Percentiles rank a stretch among this genome's conserved stretches.
phyloP scores from a whole-genome alignment of 2,113 vertebrate genomes.

The Hemibagrus wyckioides region DNA sequence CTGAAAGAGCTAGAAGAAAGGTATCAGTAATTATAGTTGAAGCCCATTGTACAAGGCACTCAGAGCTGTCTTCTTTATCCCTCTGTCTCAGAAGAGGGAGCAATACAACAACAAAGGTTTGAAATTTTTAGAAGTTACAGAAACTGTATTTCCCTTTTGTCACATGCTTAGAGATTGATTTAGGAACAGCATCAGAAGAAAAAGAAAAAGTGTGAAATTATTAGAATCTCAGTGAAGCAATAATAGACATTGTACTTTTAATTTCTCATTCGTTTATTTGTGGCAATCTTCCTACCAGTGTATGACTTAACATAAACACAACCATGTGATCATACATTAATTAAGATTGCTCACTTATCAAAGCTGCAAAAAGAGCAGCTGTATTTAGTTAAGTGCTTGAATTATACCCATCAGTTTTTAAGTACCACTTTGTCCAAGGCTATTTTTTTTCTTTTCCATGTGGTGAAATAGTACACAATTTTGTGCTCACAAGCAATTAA shows the following conservation, averaged over 20 bases:
- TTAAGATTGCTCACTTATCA: background rate
- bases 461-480: background rate
- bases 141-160: background rate
- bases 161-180: background rate
- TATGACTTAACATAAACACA: background rate
- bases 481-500: background rate
- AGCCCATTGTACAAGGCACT: conserved; percentile 20
- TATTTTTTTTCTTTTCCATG: background rate
- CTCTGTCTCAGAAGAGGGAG: background rate
- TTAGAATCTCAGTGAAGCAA: background rate
- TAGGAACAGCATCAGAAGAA: background rate
- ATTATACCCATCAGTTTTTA: background rate
- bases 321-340: background rate
- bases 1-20: background rate
- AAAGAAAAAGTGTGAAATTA: background rate
- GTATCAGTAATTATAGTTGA: conserved; percentile 18
- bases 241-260: background rate
- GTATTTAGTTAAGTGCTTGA: background rate
- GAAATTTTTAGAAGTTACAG: background rate
- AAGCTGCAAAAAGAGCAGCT: background rate
- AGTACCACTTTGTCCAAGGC: background rate
- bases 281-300: background rate
- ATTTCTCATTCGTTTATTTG: background rate
- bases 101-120: conserved; percentile 9
- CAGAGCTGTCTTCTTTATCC: conserved; percentile 1